Evolutionary conservation across 2,888 invertebrate species (phyloP).

Genomic region (Agriopis aurantiaria): DNA sequence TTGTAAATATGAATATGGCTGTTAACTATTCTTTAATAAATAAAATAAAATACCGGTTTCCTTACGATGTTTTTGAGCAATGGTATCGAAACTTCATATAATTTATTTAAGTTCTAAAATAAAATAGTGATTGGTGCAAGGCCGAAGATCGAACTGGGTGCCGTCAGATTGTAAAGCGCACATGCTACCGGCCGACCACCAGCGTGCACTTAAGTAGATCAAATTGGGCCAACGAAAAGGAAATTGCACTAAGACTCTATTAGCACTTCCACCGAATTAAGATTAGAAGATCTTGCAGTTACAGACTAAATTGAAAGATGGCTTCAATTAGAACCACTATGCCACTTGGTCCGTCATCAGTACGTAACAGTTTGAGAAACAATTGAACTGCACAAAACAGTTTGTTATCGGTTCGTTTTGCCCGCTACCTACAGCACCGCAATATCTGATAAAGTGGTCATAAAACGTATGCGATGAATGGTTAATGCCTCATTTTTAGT

Average conservation of each 20-base stretch:
- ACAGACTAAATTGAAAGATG: constrained; percentile 30
- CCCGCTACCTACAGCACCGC: neutral
- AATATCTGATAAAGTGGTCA: constrained; percentile 32
- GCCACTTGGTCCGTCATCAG: constrained; percentile 1
- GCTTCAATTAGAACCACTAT: constrained; percentile 15
- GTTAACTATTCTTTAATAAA: too few relatives aligned
- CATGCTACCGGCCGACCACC: too few relatives aligned
- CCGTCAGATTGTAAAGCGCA: too few relatives aligned
- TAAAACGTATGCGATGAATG: neutral
- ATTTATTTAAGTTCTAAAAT: too few relatives aligned
- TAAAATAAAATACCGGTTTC: too few relatives aligned
- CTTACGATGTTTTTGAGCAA: too few relatives aligned
- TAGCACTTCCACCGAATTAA: constrained; percentile 14
- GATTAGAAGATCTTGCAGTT: constrained; percentile 4
- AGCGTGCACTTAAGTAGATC: neutral
- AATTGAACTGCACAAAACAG: constrained; percentile 31
- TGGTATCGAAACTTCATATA: too few relatives aligned
- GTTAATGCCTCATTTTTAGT: neutral
- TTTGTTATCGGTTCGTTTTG: constrained; percentile 33
- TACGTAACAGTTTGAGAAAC: constrained; percentile 21
- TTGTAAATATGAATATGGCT: too few relatives aligned
- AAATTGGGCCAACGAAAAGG: constrained; percentile 2
- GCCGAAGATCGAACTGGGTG: too few relatives aligned
- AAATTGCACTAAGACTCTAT: constrained; percentile 17
- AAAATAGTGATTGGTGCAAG: too few relatives aligned